A percentile compares a stretch with the other conserved stretches of the same genome.
These are phyloP conservation scores for Eristalis pertinax DNA, from an alignment of 2,888 invertebrate genomes.

Conservation along the genomic window DNA sequence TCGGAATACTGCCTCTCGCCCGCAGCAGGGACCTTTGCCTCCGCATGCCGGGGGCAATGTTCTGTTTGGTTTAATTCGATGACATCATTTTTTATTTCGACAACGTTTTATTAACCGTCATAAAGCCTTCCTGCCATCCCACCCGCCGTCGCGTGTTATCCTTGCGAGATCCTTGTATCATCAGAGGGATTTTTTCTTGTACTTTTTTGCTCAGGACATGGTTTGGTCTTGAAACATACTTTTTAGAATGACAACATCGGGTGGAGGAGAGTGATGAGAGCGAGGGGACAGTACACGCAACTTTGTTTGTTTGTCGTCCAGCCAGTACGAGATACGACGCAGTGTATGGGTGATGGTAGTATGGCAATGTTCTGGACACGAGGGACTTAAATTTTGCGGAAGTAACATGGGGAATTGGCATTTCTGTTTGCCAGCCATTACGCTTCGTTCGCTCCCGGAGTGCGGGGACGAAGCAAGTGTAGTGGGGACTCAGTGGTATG, in stretches of 20 bases:
- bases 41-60: slow-evolving; percentile 15
- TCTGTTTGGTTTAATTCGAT: slow-evolving; percentile 52
- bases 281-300: slow-evolving; percentile 26
- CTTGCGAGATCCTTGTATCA: slow-evolving; percentile 35
- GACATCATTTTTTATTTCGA: slow-evolving; percentile 60
- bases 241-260: neutral
- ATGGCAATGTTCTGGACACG: slow-evolving; percentile 68
- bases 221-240: slow-evolving; percentile 3
- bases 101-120: slow-evolving; percentile 61
- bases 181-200: neutral
- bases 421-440: slow-evolving; percentile 63
- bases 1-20: neutral
- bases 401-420: slow-evolving; percentile 79
- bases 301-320: slow-evolving; percentile 29
- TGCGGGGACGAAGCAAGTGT: neutral
- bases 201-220: neutral
- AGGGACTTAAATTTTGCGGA: slow-evolving; percentile 80
- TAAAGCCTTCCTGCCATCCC: slow-evolving; percentile 33
- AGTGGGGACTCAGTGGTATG: neutral
- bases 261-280: neutral
- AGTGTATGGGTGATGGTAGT: neutral
- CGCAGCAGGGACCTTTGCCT: neutral
- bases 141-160: slow-evolving; percentile 36
- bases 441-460: neutral
- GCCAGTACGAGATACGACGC: neutral